Base-by-base conservation (phyloP, 2,113 vertebrate species). In the Clarias gariepinus region DNA sequence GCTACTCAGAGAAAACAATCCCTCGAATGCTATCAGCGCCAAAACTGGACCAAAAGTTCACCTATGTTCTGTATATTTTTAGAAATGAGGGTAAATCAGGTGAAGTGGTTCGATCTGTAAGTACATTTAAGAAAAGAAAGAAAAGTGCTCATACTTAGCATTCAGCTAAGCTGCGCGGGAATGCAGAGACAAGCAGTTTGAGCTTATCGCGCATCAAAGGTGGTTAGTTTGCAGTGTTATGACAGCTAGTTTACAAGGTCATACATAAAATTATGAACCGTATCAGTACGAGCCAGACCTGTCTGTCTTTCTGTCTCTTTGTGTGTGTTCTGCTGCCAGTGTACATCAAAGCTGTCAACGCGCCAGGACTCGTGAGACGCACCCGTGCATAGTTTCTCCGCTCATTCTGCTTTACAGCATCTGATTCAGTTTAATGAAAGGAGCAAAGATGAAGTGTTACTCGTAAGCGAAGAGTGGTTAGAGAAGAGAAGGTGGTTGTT, bases 241-340 rank as follows among this genome's bases (percentile, higher is more conserved):
- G 68, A 87, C 80, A 87, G 85, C 85, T 87, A 82, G 85, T 87
- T 87, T 82, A 87, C 85, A 87, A 64, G 80, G 85, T 87, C 80
- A 55, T 36, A 55, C 79, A 82, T 81, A 64, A 47, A 82, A 82
- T 87, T 82, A 87, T 79, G 82, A 82, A 57, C 79, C 79, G 30
- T 86, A 86, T 86, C 85, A 74, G 85, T 52, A 82, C 18, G 25
- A 74, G 69, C 41, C 80, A 81, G 85, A 53, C 64, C 64, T 81
- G 53, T 71, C 76, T 30, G 52, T 74, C 36, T 82, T 63, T 82
- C 57, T 64, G 57, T 82, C 80, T 87, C 57, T 68, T 57, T 81
- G 64, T 86, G 64, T 81, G 30, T 81, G 53, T 61, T 47, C 68
- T 47, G 18, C 83, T 74, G 55, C 60, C 28, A 47, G 19, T 64